Evolutionary conservation across 2,113 vertebrate species (phyloP).

Genomic region (Ciconia boyciana): DNA sequence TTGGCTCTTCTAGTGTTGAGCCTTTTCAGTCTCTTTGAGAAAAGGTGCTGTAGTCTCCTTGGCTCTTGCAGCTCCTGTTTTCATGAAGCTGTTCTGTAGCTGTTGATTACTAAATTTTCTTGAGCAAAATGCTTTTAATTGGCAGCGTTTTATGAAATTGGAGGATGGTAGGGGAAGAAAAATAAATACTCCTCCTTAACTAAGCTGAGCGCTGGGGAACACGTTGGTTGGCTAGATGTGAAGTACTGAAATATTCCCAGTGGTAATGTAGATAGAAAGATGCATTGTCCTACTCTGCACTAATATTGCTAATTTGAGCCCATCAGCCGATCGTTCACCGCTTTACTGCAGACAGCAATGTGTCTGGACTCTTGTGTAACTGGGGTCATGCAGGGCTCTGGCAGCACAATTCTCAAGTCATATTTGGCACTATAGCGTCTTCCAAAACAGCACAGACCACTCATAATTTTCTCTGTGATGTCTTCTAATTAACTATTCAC

Average conservation of each 20-base stretch:
- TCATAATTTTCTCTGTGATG: neutral
- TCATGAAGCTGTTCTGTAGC: neutral
- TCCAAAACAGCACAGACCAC: neutral
- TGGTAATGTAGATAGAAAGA: neutral
- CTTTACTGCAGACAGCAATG: neutral
- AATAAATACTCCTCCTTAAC: neutral
- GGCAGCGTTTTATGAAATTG: neutral
- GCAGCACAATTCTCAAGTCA: neutral
- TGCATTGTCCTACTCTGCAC: fast-evolving
- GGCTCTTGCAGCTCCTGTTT: neutral
- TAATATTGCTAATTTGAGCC: neutral
- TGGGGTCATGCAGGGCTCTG: neutral
- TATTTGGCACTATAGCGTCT: neutral
- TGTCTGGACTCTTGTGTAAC: neutral
- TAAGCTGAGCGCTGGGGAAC: neutral
- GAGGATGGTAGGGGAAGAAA: fast-evolving
- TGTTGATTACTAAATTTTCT: neutral
- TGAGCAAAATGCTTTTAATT: neutral
- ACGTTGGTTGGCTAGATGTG: neutral
- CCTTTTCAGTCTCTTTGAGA: neutral
- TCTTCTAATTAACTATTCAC: neutral
- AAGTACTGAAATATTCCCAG: neutral
- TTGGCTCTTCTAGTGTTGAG: neutral
- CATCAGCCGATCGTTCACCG: neutral
- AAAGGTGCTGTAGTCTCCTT: neutral